A percentile compares a stretch with the other conserved stretches of the same genome.
These are phyloP conservation scores for Linnaemya tessellans DNA, from an alignment of 2,888 invertebrate genomes.

Conservation along the genomic window DNA sequence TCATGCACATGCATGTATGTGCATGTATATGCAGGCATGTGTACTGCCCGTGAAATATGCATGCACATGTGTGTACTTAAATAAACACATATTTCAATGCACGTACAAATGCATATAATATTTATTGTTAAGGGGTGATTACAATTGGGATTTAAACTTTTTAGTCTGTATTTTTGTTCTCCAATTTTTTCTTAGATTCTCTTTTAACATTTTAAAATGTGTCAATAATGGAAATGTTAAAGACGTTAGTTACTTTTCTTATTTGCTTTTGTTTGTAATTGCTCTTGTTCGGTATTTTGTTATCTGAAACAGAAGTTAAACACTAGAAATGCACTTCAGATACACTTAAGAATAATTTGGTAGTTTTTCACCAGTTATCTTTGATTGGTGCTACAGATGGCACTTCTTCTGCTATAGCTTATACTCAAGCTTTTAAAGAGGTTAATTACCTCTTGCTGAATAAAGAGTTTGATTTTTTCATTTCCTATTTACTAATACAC, in stretches of 20 bases:
- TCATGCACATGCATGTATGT: no score
- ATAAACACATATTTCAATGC: neutral
- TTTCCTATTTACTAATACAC: constrained; percentile 13
- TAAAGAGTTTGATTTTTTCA: constrained; percentile 2
- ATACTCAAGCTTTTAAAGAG: constrained; percentile 28
- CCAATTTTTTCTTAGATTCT: neutral
- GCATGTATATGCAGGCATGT: no score
- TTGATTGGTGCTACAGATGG: constrained; percentile 36
- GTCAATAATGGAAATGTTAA: constrained; percentile 61
- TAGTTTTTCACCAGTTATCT: constrained; percentile 46
- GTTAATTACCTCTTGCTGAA: constrained; percentile 62
- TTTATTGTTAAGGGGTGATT: constrained; percentile 4
- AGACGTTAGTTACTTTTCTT: constrained; percentile 1
- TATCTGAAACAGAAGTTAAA: constrained; percentile 44
- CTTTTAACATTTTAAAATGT: constrained; percentile 55
- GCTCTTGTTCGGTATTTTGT: constrained; percentile 18
- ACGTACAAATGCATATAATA: neutral
- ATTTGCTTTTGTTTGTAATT: neutral
- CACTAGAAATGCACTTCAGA: constrained; percentile 42
- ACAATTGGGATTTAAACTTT: constrained; percentile 44
- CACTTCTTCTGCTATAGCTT: constrained; percentile 20
- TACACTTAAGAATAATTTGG: constrained; percentile 51
- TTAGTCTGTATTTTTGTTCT: neutral
- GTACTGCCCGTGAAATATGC: no score
- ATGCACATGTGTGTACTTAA: neutral